Percentiles rank a stretch among this genome's conserved stretches.
phyloP scores from a whole-genome alignment of 1,140 invertebrate genomes.

The Rhyzopertha dominica region DNA sequence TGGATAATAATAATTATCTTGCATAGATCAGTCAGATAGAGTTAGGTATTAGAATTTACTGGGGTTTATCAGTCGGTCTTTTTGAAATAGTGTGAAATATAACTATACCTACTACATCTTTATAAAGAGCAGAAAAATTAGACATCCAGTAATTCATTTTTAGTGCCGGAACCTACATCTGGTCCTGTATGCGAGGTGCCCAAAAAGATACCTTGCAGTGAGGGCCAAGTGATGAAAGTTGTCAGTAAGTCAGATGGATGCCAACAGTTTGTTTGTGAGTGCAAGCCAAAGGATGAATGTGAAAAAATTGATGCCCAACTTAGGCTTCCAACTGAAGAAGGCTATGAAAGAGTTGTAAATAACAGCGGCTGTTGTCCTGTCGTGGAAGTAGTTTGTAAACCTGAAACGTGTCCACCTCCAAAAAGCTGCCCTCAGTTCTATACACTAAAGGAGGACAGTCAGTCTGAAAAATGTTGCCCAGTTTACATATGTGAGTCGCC shows the following conservation, averaged over 20 bases:
- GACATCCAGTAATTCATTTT: no score
- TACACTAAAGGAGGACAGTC: slow-evolving; percentile 43
- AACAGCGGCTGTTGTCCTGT: slow-evolving; percentile 63
- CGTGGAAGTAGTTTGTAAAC: slow-evolving; percentile 54
- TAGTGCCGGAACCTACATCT: slow-evolving; percentile 51
- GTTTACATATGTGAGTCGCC: slow-evolving; percentile 62
- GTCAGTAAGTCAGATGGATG: slow-evolving; percentile 57
- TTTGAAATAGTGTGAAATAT: no score
- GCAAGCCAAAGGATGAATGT: slow-evolving; percentile 64
- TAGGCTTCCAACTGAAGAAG: slow-evolving; percentile 52
- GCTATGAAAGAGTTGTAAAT: slow-evolving; percentile 40
- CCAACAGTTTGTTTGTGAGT: slow-evolving; percentile 66
- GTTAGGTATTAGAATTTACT: no score
- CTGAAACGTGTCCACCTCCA: slow-evolving; percentile 55
- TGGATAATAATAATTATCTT: no score
- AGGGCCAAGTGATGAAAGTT: slow-evolving; percentile 62
- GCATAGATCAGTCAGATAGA: no score
- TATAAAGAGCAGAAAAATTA: no score
- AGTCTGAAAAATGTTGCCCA: slow-evolving; percentile 58
- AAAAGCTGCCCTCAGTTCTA: slow-evolving; percentile 57
- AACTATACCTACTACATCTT: no score
- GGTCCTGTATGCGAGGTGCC: slow-evolving; percentile 55
- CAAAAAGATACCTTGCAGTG: slow-evolving; percentile 62
- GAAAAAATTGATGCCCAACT: slow-evolving; percentile 45
- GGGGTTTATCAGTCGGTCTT: no score